These are phyloP conservation scores for Hippocampus comes DNA, from an alignment of 2,113 vertebrate genomes.

Conservation along the genomic window DNA sequence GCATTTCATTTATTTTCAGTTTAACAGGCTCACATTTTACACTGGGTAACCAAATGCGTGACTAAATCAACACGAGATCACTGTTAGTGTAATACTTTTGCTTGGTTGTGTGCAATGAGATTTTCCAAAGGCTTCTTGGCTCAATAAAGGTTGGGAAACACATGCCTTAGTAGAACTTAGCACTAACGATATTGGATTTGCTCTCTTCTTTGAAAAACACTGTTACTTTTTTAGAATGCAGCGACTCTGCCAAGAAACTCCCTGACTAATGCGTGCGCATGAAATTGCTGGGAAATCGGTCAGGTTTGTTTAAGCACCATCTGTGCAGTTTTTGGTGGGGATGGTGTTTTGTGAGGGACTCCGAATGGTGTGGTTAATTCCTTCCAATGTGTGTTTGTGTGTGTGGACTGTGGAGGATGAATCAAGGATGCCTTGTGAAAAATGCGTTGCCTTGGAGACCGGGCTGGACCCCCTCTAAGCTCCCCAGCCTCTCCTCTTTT, in stretches of 20 bases:
- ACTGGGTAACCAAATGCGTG: background rate
- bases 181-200: constrained; percentile 6
- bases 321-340: constrained; percentile 53
- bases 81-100: background rate
- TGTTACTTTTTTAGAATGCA: constrained; percentile 32
- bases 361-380: constrained; percentile 45
- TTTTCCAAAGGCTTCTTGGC: background rate
- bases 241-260: constrained; percentile 41
- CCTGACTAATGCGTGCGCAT: constrained; percentile 20
- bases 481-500: constrained; percentile 16
- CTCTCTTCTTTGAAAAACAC: constrained; percentile 27
- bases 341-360: constrained; percentile 33
- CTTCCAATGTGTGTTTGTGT: constrained; percentile 19
- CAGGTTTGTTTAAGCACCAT: constrained; percentile 48
- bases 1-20: background rate
- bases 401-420: constrained; percentile 26
- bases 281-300: constrained; percentile 1
- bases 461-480: constrained; percentile 50
- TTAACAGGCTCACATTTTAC: background rate
- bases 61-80: background rate
- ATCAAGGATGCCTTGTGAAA: constrained; percentile 56
- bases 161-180: constrained; percentile 10
- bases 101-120: background rate
- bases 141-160: background rate
- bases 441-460: constrained; percentile 68